Evolutionary conservation across 2,888 invertebrate species (phyloP), one percentile per base, ranked within the genome.

Genomic region (Colostygia pectinataria): DNA sequence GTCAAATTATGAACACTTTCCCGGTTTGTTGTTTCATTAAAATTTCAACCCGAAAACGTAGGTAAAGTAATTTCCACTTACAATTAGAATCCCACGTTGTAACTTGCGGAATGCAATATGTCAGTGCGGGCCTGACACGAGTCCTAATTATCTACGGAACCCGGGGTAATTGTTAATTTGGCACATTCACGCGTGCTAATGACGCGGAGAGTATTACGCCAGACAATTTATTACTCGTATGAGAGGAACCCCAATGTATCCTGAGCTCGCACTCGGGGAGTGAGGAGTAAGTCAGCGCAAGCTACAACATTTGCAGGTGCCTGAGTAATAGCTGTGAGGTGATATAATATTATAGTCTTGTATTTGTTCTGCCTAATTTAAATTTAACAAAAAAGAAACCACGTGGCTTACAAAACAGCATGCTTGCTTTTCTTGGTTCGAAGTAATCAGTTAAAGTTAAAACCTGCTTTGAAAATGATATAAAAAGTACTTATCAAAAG

Each of bases 141-240:
- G 52, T 77, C 74, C 86, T 83, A 85, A 87, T 86, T 85, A 87
- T 78, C 84, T 77, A 77, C 80, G 73, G 78, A 71, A 77, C 77
- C 55, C 57, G 46, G 50, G 48, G 74, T 87, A 87, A 87, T 87
- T 87, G 87, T 86, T 86, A 86, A 87, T 86, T 87, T 85, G 84
- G 81, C 80, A 81, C 81, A 83, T 84, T 83, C 83, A 76, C 67
- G 69, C 71, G 66, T 71, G 72, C 80, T 85, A 86, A 87, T 87
- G 87, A 85, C 73, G 82, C 83, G 83, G 76, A 71, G 44, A 40
- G 55, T 45, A 25, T 36, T 51, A 37, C 40, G 38, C 44, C 54
- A 50, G 43, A 55, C 53, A 51, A 59, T 56, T 59, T 56, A 79
- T 79, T 73, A 81, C 80, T 77, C 74, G 80, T 80, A 73, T 82